Conservation (phyloP, 2,888 invertebrate species). For the Eristalinus sepulchralis region DNA sequence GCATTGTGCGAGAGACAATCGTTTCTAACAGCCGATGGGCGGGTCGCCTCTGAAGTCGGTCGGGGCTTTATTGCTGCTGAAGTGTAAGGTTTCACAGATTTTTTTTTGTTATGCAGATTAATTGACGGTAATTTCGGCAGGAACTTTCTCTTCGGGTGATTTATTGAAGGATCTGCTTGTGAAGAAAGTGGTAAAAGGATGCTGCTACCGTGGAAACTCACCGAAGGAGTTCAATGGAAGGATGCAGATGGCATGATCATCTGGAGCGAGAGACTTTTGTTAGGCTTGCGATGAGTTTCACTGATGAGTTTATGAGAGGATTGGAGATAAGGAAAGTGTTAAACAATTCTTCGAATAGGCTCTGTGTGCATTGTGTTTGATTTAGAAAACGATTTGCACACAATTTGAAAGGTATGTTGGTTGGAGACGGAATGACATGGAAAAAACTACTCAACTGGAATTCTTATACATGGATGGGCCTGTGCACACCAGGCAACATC, state of each 20-base stretch:
- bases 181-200: neutral
- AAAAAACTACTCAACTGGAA: too few relatives aligned
- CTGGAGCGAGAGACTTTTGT: neutral
- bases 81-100: constrained; percentile 34
- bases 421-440: too few relatives aligned
- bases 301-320: neutral
- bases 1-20: neutral
- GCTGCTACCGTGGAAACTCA: neutral
- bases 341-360: neutral
- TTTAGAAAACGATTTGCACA: too few relatives aligned
- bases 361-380: too few relatives aligned
- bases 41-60: constrained; percentile 39
- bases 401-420: too few relatives aligned
- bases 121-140: constrained; percentile 27
- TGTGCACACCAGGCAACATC: too few relatives aligned
- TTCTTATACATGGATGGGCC: too few relatives aligned
- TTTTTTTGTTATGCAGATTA: constrained; percentile 68
- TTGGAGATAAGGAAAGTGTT: neutral
- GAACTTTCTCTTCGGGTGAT: neutral
- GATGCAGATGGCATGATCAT: neutral
- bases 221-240: neutral
- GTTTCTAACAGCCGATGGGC: neutral
- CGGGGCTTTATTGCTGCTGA: constrained; percentile 27
- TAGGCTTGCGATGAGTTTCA: neutral
- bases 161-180: neutral